These are phyloP conservation scores for Noctua fimbriata DNA, from an alignment of 2,888 invertebrate species.

Conservation along the genomic window DNA sequence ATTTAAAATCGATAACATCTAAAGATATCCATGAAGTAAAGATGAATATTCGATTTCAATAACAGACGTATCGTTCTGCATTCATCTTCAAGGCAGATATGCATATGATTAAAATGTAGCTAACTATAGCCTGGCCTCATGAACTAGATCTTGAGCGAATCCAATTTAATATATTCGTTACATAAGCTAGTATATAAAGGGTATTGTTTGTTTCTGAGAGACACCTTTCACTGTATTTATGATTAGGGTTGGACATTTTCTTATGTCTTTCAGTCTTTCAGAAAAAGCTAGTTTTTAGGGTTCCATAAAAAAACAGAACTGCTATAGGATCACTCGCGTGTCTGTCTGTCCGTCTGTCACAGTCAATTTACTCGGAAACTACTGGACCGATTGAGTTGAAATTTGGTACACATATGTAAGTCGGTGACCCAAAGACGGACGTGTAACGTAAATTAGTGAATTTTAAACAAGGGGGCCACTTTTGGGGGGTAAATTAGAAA, in stretches of 20 bases:
- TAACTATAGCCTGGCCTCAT: conserved; percentile 52
- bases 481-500: too few relatives aligned
- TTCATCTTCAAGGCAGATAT: conserved; percentile 40
- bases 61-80: neutral
- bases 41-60: conserved; percentile 10
- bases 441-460: too few relatives aligned
- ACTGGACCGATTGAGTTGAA: too few relatives aligned
- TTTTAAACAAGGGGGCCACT: too few relatives aligned
- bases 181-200: conserved; percentile 7
- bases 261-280: neutral
- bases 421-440: too few relatives aligned
- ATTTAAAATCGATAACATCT: neutral
- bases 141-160: conserved; percentile 51
- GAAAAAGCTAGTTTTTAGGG: too few relatives aligned
- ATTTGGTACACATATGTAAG: too few relatives aligned
- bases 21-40: conserved; percentile 14
- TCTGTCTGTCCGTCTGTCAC: too few relatives aligned
- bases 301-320: too few relatives aligned
- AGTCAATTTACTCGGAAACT: too few relatives aligned
- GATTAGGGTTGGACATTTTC: neutral
- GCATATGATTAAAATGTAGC: conserved; percentile 43
- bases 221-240: conserved; percentile 27
- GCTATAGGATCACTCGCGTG: too few relatives aligned
- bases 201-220: conserved; percentile 1
- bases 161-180: conserved; percentile 44